Evolutionary conservation across 2,113 vertebrate genomes (phyloP).

Genomic region (Scatophagus argus): DNA sequence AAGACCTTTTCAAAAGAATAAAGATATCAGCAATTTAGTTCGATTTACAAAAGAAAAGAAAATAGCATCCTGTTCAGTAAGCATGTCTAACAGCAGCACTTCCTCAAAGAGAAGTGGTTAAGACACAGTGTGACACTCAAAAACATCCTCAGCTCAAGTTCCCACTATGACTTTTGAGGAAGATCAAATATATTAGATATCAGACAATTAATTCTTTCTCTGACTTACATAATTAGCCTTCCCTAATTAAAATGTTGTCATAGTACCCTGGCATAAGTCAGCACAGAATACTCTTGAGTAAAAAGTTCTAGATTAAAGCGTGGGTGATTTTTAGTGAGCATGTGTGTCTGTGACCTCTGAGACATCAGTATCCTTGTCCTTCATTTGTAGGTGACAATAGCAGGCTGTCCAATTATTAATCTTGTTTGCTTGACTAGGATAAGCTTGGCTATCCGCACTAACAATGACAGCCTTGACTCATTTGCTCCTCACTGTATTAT

Average conservation of each 20-base stretch:
- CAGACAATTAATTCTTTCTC: constrained; percentile 26
- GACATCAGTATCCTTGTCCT: constrained; percentile 40
- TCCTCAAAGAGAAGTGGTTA: constrained; percentile 21
- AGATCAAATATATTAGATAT: constrained; percentile 36
- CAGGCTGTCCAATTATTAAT: constrained; percentile 34
- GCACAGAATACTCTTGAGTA: constrained; percentile 20
- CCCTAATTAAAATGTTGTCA: constrained; percentile 51
- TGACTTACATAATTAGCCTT: constrained; percentile 56
- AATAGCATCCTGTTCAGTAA: background rate
- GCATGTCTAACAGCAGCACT: background rate
- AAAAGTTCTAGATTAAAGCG: constrained; percentile 33
- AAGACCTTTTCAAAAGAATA: constrained; percentile 15
- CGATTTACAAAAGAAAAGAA: background rate
- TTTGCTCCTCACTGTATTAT: constrained; percentile 49
- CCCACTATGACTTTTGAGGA: constrained; percentile 26
- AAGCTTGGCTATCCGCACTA: constrained; percentile 13
- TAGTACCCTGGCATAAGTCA: constrained; percentile 36
- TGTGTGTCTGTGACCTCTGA: constrained; percentile 9
- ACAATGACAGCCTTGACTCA: constrained; percentile 18
- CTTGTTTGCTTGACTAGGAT: constrained; percentile 33
- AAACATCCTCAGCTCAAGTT: constrained; percentile 21
- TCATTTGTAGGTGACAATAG: constrained; percentile 38
- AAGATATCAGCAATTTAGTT: background rate
- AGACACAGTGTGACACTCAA: too few species aligned
- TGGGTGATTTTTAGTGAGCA: constrained; percentile 30